Base-by-base conservation (phyloP, 2,888 invertebrate species). In the Pristionchus exspectatus region DNA sequence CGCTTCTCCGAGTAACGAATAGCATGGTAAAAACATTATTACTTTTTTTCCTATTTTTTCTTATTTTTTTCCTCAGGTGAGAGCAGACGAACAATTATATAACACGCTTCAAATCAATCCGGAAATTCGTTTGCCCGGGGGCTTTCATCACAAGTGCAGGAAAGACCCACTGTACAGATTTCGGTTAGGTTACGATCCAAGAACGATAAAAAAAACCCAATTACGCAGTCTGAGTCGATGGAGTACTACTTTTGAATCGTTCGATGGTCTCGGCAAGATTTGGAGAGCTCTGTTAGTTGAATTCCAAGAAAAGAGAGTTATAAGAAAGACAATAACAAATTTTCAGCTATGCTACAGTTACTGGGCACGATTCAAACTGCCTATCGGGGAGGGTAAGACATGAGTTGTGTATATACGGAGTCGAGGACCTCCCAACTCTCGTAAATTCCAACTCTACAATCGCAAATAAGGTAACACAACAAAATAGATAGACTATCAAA, bases 321-420 rank as follows among this genome's bases (percentile, higher is more conserved):
- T n/a, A n/a, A 66, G 21, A n/a, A 14, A 27, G 24, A n/a, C n/a
- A n/a, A n/a, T n/a, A n/a, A 21, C 24, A 27, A 24, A 24, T 66
- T 27, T 27, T 16, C 24, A 66, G 27, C 14, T 10, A n/a, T 24
- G 27, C 66, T 14, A 27, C 77, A 5, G 33, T 24, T 14, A 33
- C 38, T 44, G 77, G 77, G 12, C 16, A 81, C 24, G 50, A 85
- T 18, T 27, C 18, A 0, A 30, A 85, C 14, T 85, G 85, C 33
- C 44, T 30, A 9, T 33, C 85, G 18, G 85, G 85, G 4, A 44
- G 50, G 24, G 21, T 59, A 5, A 50, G 85, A 10, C 85, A 85
- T 59, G 50, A 14, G 4, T n/a, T 85, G 14, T 85, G 85, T 16
- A 85, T 85, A n/a, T 59, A 85, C 24, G 85, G 85, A 85, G n/a